A percentile compares a stretch with the other conserved stretches of the same genome.
phyloP scores from a whole-genome alignment of 2,113 vertebrate species.

The Cyanoderma ruficeps region DNA sequence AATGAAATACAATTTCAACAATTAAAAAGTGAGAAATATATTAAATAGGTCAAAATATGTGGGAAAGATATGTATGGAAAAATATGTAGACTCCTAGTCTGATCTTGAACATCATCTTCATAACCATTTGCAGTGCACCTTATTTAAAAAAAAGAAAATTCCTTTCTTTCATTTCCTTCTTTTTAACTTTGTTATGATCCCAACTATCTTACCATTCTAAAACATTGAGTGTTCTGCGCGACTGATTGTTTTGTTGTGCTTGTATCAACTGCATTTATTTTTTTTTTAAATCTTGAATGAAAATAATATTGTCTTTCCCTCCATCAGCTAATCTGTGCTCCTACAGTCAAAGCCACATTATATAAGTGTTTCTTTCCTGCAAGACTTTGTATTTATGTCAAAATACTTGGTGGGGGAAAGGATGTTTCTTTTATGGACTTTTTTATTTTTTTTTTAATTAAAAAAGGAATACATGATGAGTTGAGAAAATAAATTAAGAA shows the following conservation, averaged over 20 bases:
- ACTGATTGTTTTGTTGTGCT: constrained; percentile 26
- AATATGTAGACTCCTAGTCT: background rate
- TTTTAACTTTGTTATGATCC: constrained; percentile 58
- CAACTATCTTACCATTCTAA: constrained; percentile 22
- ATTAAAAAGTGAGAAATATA: background rate
- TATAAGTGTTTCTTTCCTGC: background rate
- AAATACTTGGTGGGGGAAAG: background rate
- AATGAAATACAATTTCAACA: background rate
- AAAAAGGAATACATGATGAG: background rate
- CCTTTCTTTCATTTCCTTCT: constrained; percentile 11
- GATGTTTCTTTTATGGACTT: background rate
- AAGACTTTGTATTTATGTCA: constrained; percentile 33
- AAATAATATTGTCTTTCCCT: constrained; percentile 13
- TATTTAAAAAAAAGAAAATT: background rate
- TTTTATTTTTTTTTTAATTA: background rate
- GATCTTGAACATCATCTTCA: background rate
- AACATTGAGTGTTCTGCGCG: constrained; percentile 24
- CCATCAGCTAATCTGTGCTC: constrained; percentile 25
- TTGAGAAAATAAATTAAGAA: background rate
- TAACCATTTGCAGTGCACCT: background rate
- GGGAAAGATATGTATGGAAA: too few species aligned
- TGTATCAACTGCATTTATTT: constrained; percentile 52
- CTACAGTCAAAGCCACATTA: background rate
- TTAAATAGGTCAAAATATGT: background rate
- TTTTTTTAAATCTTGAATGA: background rate